A percentile compares a stretch with the other conserved stretches of the same genome.
Conservation (phyloP, 2,888 invertebrate genomes). For the Monochamus alternatus region DNA sequence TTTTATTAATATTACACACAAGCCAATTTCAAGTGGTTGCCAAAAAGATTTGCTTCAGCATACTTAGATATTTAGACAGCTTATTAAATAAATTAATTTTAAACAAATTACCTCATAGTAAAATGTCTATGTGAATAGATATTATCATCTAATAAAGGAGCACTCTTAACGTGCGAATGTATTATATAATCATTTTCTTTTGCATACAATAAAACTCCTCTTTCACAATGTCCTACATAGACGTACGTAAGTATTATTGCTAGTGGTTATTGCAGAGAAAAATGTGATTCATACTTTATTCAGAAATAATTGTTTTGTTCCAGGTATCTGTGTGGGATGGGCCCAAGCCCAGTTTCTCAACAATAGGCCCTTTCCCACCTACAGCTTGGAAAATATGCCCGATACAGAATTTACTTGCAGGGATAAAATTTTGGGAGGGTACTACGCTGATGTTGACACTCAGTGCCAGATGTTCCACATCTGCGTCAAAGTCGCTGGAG, state of each 20-base stretch:
- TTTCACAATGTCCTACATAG: constrained; percentile 16
- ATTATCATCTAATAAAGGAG: constrained; percentile 41
- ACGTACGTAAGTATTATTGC: neutral
- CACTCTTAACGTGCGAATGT: constrained; percentile 43
- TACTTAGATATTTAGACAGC: too few relatives aligned
- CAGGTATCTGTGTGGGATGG: constrained; percentile 64
- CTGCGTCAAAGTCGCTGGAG: constrained; percentile 88
- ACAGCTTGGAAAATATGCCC: constrained; percentile 76
- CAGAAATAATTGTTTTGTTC: constrained; percentile 38
- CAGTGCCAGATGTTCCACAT: constrained; percentile 93
- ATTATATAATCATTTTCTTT: constrained; percentile 40
- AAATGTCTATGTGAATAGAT: constrained; percentile 44
- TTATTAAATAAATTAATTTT: too few relatives aligned
- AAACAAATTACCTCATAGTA: constrained; percentile 18
- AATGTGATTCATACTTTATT: too few relatives aligned
- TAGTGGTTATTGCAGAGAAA: too few relatives aligned
- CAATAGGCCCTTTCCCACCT: constrained; percentile 72
- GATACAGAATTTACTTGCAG: constrained; percentile 84
- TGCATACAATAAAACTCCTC: constrained; percentile 34
- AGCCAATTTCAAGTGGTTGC: too few relatives aligned
- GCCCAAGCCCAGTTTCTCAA: constrained; percentile 66
- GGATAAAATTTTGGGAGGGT: constrained; percentile 89
- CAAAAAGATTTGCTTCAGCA: too few relatives aligned
- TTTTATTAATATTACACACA: too few relatives aligned
- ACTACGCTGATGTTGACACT: constrained; percentile 90